Conservation (phyloP, 1,140 invertebrate genomes). For the Calosoma granatense region DNA sequence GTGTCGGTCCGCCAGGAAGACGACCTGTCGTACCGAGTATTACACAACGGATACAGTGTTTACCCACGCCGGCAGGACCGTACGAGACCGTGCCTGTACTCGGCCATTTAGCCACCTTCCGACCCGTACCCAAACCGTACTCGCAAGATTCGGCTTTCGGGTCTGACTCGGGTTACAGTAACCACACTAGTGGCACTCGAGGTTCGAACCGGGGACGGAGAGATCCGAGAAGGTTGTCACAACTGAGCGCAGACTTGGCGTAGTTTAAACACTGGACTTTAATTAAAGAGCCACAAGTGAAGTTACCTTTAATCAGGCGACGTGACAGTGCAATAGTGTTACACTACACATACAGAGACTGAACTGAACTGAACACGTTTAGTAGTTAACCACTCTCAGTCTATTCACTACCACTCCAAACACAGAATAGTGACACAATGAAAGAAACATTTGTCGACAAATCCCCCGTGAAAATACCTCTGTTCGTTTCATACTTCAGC, state of each 20-base stretch:
- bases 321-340: slow-evolving; percentile 7
- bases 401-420: too few species aligned
- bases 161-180: slow-evolving; percentile 58
- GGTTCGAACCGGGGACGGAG: slow-evolving; percentile 29
- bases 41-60: slow-evolving; percentile 41
- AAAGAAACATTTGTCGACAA: too few species aligned
- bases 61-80: slow-evolving; percentile 38
- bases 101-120: slow-evolving; percentile 34
- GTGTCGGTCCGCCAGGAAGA: slow-evolving; percentile 27
- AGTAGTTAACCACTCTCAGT: too few species aligned
- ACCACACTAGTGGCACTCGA: slow-evolving; percentile 43
- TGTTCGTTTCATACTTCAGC: too few species aligned
- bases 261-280: slow-evolving; percentile 24
- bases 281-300: slow-evolving; percentile 6
- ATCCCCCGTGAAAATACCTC: too few species aligned
- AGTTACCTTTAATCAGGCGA: slow-evolving; percentile 5
- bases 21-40: slow-evolving; percentile 31
- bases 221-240: slow-evolving; percentile 30
- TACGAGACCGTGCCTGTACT: slow-evolving; percentile 48
- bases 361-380: too few species aligned
- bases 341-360: too few species aligned
- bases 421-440: too few species aligned
- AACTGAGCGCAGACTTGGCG: slow-evolving; percentile 32
- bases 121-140: slow-evolving; percentile 32
- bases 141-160: slow-evolving; percentile 47